These are phyloP conservation scores for Premnoplex brunnescens DNA, from an alignment of 2,797 vertebrate species.

Conservation along the genomic window DNA sequence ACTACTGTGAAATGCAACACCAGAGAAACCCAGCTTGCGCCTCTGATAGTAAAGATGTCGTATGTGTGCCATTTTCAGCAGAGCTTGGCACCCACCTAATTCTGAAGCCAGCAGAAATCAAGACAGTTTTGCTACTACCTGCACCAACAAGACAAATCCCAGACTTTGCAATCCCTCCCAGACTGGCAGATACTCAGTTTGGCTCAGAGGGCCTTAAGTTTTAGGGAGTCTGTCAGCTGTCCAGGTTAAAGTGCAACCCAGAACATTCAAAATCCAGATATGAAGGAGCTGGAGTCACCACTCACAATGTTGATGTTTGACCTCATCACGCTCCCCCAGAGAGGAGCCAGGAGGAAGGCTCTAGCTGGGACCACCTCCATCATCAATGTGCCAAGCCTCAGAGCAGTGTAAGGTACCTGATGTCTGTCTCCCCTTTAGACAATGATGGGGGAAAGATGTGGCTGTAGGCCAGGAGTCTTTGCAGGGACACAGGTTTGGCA, in stretches of 20 bases:
- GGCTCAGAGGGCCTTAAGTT: not conserved
- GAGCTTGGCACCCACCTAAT: not conserved
- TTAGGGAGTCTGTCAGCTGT: not conserved
- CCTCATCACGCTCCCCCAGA: not conserved
- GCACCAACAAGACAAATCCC: not conserved
- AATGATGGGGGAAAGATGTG: not conserved
- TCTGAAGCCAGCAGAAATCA: not conserved
- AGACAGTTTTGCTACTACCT: not conserved
- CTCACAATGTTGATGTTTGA: not conserved
- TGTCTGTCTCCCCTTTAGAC: not conserved
- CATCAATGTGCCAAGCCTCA: not conserved
- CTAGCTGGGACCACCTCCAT: not conserved
- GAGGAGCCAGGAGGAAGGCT: not conserved
- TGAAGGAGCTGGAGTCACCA: not conserved
- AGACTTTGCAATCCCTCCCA: not conserved
- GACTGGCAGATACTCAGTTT: not conserved
- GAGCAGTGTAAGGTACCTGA: not conserved
- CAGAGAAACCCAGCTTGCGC: not conserved
- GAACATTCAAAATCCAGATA: not conserved
- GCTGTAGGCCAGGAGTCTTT: not conserved
- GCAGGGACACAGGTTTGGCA: not conserved
- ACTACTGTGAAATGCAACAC: not conserved
- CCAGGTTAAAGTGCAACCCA: not conserved
- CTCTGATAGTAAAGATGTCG: not conserved
- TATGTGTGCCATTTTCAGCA: not conserved